Conservation (phyloP, 2,797 vertebrate genomes). For the Halcyon badia region DNA sequence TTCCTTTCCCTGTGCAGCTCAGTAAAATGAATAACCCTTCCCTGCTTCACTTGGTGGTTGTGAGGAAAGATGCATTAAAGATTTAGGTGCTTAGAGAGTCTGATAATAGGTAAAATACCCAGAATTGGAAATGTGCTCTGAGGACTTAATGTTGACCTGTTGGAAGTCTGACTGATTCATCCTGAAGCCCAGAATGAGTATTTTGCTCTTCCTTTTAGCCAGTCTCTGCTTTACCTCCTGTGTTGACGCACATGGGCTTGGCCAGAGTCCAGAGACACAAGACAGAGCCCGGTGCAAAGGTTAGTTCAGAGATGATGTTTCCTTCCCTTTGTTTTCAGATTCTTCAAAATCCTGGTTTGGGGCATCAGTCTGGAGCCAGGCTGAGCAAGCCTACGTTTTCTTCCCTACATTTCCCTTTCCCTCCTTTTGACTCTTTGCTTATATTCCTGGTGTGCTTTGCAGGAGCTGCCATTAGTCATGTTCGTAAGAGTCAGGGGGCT, state of each 20-base stretch:
- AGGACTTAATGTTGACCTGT: background rate
- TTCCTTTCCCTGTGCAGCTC: background rate
- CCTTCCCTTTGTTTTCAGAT: background rate
- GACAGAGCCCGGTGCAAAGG: background rate
- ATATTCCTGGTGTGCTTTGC: constrained; percentile 27
- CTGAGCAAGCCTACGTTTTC: constrained; percentile 13
- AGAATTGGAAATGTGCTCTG: background rate
- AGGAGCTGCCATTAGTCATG: constrained; percentile 30
- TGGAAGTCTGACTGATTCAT: background rate
- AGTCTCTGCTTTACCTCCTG: background rate
- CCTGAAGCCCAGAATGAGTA: background rate
- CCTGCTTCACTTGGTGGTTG: background rate
- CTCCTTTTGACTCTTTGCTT: constrained; percentile 4
- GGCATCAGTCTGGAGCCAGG: background rate
- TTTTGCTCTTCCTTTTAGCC: background rate
- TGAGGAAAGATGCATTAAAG: background rate
- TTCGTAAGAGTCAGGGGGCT: background rate
- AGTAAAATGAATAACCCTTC: background rate
- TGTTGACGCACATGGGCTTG: fast-evolving
- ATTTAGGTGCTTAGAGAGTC: background rate
- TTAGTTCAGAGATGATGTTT: background rate
- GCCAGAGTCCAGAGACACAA: background rate
- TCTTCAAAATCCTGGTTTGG: background rate
- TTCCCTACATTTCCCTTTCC: background rate
- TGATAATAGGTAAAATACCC: background rate